Evolutionary conservation across 2,797 vertebrate genomes (phyloP).

Genomic region (Trematomus bernacchii): DNA sequence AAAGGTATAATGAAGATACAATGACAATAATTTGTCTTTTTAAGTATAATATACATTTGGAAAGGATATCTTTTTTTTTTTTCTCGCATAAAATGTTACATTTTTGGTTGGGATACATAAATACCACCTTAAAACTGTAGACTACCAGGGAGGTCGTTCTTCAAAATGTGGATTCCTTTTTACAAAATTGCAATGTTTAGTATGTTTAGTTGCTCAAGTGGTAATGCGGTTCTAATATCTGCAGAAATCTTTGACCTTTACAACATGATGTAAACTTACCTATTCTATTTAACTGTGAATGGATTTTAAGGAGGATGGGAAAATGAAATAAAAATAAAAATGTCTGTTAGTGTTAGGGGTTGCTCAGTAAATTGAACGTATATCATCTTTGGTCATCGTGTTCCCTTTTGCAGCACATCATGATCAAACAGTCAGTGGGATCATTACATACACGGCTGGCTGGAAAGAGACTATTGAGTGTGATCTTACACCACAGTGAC

Average conservation of each 20-base stretch:
- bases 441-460: neutral
- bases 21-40: neutral
- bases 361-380: too few relatives aligned
- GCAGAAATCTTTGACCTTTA: neutral
- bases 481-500: slow-evolving; percentile 23
- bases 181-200: too few relatives aligned
- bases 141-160: too few relatives aligned
- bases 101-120: too few relatives aligned
- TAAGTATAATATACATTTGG: neutral
- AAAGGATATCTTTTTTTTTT: neutral
- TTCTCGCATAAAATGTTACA: too few relatives aligned
- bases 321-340: too few relatives aligned
- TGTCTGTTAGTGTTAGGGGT: too few relatives aligned
- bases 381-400: neutral
- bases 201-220: too few relatives aligned
- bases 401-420: neutral
- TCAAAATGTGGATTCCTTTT: too few relatives aligned
- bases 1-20: neutral
- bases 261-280: neutral
- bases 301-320: neutral
- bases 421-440: neutral
- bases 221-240: neutral
- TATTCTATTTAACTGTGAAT: neutral
- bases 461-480: neutral
- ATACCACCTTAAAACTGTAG: too few relatives aligned